Conservation (phyloP, 2,888 invertebrate species). For the Nephrotoma guestfalica region DNA sequence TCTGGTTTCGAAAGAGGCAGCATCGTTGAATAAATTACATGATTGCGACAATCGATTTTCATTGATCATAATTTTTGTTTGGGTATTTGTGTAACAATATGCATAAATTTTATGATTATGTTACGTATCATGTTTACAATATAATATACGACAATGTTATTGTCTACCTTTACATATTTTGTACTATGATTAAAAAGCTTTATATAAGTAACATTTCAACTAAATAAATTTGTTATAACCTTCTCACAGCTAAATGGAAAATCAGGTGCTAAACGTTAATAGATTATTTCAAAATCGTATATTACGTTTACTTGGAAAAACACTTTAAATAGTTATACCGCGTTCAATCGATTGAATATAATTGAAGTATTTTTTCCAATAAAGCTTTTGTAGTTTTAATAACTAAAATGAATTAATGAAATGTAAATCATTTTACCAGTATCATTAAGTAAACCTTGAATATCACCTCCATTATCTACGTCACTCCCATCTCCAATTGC, state of each 20-base stretch:
- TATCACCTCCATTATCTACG: slow-evolving; percentile 18
- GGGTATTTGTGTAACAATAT: no score
- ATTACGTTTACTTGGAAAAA: not conserved
- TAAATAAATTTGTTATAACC: not conserved
- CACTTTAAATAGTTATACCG: not conserved
- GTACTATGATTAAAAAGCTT: not conserved
- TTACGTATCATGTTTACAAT: no score
- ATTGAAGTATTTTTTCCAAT: not conserved
- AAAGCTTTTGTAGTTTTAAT: not conserved
- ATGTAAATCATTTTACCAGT: slow-evolving; percentile 15
- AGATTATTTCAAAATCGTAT: not conserved
- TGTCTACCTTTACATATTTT: not conserved
- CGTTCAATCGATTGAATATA: no score
- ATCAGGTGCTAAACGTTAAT: not conserved
- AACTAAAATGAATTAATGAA: not conserved
- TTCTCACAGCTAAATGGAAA: not conserved
- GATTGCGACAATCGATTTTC: no score
- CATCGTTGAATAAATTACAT: no score
- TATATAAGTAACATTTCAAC: not conserved
- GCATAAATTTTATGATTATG: no score
- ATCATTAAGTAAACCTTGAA: slow-evolving; percentile 18
- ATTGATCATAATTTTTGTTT: no score
- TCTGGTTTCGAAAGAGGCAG: no score
- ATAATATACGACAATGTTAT: no score
- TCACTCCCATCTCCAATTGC: slow-evolving; percentile 20